Percentiles rank a stretch among this genome's conserved stretches.
Evolutionary conservation across 2,888 invertebrate species (phyloP).

Genomic region (Entomobrya multifasciata): DNA sequence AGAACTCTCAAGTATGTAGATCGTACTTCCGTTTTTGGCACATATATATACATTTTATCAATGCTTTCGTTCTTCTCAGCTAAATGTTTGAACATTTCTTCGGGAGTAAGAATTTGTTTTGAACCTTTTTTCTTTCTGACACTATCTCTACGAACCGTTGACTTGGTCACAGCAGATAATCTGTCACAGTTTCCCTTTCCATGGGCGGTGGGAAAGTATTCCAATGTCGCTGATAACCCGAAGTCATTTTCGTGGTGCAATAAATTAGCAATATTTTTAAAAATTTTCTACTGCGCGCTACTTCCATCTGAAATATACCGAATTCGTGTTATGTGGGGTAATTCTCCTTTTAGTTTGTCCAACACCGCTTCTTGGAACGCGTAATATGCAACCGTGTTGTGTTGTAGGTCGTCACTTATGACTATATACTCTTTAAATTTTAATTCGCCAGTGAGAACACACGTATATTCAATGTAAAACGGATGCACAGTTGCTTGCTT

Average conservation of each 20-base stretch:
- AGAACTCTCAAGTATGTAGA: not conserved
- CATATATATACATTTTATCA: not conserved
- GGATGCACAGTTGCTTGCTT: too few species aligned
- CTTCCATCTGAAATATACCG: too few species aligned
- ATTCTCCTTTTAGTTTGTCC: too few species aligned
- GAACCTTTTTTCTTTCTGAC: not conserved
- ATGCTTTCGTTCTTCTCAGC: too few species aligned
- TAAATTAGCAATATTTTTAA: too few species aligned
- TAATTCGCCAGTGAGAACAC: not conserved
- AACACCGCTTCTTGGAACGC: too few species aligned
- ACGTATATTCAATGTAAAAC: not conserved
- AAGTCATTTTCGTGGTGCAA: too few species aligned
- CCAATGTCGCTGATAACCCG: too few species aligned
- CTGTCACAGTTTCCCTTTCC: too few species aligned
- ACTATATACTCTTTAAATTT: not conserved
- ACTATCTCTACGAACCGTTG: not conserved
- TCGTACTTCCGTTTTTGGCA: not conserved
- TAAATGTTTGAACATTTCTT: not conserved
- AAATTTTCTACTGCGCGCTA: too few species aligned
- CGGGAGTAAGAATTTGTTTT: not conserved
- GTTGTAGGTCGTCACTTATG: not conserved
- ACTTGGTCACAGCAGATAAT: not conserved
- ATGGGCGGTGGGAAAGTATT: not conserved
- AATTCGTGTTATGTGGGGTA: too few species aligned
- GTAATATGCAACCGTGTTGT: slow-evolving; percentile 8